phyloP scores from a whole-genome alignment of 2,113 vertebrate genomes.

The Chiloscyllium plagiosum region DNA sequence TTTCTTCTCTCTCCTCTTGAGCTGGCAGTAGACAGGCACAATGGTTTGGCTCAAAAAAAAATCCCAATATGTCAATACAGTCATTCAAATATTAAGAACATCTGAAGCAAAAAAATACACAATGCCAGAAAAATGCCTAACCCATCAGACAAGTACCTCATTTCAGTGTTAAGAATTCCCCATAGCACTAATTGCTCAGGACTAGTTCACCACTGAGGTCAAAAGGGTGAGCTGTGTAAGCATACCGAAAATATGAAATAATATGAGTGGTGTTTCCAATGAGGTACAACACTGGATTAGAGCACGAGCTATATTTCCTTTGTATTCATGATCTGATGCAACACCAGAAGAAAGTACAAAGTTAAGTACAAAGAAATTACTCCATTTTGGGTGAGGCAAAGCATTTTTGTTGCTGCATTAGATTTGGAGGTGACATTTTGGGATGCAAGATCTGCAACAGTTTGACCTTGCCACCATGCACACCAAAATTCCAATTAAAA shows the following conservation, averaged over 20 bases:
- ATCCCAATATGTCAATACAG: background rate
- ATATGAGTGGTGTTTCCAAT: background rate
- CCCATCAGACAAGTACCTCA: background rate
- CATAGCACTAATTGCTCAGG: background rate
- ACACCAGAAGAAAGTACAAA: background rate
- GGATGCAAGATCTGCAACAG: background rate
- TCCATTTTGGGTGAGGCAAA: background rate
- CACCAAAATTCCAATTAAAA: background rate
- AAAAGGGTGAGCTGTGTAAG: background rate
- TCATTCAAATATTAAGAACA: background rate
- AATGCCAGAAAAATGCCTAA: background rate
- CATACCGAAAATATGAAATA: background rate
- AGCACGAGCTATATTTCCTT: background rate
- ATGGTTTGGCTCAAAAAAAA: background rate
- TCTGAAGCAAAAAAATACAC: background rate
- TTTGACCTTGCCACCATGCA: background rate
- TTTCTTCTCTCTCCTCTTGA: background rate
- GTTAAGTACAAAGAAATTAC: background rate
- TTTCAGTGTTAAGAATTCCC: background rate
- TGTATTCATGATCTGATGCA: background rate
- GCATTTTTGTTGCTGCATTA: background rate
- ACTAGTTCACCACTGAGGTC: background rate
- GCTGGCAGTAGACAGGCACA: background rate
- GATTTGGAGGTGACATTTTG: background rate
- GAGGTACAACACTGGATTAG: background rate